A percentile compares a stretch with the other conserved stretches of the same genome.
phyloP scores from a whole-genome alignment of 2,113 vertebrate genomes.

The Brachyhypopomus gauderio region DNA sequence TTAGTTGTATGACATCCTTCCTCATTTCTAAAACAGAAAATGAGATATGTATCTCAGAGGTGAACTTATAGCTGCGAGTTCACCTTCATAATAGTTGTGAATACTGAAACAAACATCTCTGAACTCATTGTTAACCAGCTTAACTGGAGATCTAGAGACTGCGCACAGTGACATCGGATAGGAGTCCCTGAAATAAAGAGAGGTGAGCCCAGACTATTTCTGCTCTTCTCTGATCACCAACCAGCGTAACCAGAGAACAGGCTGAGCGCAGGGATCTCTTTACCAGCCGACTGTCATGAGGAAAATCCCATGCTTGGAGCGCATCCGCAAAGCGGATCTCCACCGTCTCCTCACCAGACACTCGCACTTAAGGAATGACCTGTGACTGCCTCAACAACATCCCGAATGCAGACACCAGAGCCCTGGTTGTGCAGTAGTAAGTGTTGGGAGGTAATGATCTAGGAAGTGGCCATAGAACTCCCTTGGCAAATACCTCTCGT shows the following conservation, averaged over 20 bases:
- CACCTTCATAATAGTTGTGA: not conserved
- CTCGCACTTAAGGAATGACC: not conserved
- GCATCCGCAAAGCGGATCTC: not conserved
- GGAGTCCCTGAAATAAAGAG: slow-evolving; percentile 6
- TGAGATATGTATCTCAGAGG: no score
- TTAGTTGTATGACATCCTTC: no score
- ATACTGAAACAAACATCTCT: not conserved
- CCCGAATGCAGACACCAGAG: not conserved
- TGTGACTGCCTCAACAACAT: not conserved
- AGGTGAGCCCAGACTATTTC: not conserved
- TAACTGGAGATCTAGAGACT: not conserved
- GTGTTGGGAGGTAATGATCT: not conserved
- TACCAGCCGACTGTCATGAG: slow-evolving; percentile 35
- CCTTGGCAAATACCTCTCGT: not conserved
- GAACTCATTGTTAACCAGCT: no score
- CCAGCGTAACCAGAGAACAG: slow-evolving; percentile 40
- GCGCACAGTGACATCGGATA: not conserved
- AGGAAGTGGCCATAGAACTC: not conserved
- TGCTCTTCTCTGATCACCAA: slow-evolving; percentile 4
- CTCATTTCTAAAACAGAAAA: no score
- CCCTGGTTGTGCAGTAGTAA: not conserved
- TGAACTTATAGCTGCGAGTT: not conserved
- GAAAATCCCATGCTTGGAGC: not conserved
- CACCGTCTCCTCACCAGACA: not conserved
- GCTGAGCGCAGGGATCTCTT: slow-evolving; percentile 39